phyloP scores from a whole-genome alignment of 2,113 vertebrate genomes.

The Heterocephalus glaber region DNA sequence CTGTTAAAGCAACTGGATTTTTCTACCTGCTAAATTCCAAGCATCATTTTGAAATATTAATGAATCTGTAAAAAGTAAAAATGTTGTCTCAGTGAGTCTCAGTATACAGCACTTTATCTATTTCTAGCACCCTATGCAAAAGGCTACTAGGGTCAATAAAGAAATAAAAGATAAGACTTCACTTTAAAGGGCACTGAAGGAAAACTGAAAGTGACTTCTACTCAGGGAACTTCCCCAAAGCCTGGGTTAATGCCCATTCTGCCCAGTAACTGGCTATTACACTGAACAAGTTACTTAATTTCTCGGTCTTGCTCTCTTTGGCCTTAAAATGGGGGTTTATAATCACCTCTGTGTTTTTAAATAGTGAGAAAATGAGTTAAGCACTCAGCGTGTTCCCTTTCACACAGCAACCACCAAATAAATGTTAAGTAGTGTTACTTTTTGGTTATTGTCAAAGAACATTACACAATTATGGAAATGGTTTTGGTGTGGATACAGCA shows the following conservation, averaged over 20 bases:
- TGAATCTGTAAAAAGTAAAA: not conserved
- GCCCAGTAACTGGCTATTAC: not conserved
- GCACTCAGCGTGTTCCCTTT: not conserved
- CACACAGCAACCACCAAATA: not conserved
- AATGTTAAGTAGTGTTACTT: not conserved
- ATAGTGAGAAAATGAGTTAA: not conserved
- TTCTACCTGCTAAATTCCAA: not conserved
- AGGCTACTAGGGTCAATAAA: not conserved
- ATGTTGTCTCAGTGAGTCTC: not conserved
- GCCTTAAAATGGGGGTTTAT: not conserved
- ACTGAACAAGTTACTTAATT: not conserved
- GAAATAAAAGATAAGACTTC: not conserved
- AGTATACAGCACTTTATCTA: too few species aligned
- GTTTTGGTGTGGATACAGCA: not conserved
- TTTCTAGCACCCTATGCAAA: not conserved
- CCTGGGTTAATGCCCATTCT: not conserved
- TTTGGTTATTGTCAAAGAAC: not conserved
- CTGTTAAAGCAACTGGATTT: not conserved
- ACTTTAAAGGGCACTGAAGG: not conserved
- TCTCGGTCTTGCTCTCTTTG: not conserved
- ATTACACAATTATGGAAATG: not conserved
- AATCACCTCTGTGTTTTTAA: not conserved
- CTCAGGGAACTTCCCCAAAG: not conserved
- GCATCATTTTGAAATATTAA: not conserved
- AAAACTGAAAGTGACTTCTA: not conserved